Evolutionary conservation across 30 jellyfish, hydroid and myxozoan species (phyloP).

Genomic region (Rhopilema esculentum): DNA sequence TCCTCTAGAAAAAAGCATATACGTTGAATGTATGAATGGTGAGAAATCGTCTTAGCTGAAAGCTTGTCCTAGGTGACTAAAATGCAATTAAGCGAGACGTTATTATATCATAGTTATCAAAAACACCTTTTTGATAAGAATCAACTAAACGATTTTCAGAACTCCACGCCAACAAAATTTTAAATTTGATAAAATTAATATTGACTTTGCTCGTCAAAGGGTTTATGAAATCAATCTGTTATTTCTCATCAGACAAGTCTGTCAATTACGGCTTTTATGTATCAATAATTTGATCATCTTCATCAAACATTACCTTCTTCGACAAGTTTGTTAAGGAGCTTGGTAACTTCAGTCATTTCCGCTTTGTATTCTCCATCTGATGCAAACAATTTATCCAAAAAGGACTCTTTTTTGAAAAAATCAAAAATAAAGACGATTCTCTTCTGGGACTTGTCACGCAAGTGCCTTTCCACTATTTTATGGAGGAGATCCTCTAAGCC

Average conservation of each 20-base stretch:
- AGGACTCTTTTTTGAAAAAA: constrained; percentile 60
- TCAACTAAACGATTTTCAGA: background rate
- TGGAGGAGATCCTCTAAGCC: constrained; percentile 69
- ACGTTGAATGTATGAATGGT: too few relatives aligned
- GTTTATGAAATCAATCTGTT: background rate
- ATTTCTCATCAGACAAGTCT: background rate
- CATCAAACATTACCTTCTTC: constrained; percentile 81
- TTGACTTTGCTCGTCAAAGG: background rate
- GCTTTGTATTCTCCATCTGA: constrained; percentile 55
- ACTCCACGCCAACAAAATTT: background rate
- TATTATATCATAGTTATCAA: background rate
- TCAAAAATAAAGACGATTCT: constrained; percentile 72
- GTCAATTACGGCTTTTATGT: background rate
- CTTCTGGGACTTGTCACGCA: constrained; percentile 85
- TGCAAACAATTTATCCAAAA: constrained; percentile 66
- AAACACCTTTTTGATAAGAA: background rate
- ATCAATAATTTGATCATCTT: background rate
- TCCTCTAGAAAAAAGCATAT: too few relatives aligned
- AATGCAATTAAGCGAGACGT: background rate
- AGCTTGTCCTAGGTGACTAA: too few relatives aligned
- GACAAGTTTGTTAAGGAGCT: constrained; percentile 67
- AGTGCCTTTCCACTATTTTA: constrained; percentile 71
- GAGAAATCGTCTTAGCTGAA: too few relatives aligned
- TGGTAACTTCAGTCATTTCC: constrained; percentile 67
- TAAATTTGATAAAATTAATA: background rate